phyloP scores from a whole-genome alignment of 2,797 vertebrate species.

The Antrozous pallidus region DNA sequence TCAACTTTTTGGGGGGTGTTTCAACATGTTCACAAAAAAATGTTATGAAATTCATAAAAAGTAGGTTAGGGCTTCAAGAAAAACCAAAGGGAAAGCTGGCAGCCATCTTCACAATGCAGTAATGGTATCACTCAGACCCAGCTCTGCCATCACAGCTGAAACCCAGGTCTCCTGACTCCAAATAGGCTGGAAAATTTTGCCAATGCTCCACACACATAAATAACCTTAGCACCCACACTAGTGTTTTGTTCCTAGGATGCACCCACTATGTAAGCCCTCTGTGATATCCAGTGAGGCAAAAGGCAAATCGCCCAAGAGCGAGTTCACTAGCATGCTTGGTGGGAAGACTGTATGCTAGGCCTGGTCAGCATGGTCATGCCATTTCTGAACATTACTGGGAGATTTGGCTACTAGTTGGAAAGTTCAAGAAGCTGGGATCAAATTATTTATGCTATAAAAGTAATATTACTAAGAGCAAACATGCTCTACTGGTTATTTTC shows the following conservation, averaged over 20 bases:
- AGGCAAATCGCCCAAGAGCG: not conserved
- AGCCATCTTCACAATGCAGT: not conserved
- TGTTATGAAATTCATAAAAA: not conserved
- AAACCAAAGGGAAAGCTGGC: not conserved
- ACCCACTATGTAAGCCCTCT: not conserved
- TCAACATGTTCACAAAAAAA: not conserved
- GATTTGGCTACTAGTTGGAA: not conserved
- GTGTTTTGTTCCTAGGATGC: not conserved
- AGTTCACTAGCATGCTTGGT: not conserved
- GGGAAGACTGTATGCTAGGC: rapidly evolving
- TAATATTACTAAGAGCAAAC: not conserved
- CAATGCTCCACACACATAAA: not conserved
- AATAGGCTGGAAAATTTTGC: not conserved
- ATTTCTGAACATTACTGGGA: not conserved
- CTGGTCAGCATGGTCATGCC: not conserved
- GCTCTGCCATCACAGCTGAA: not conserved
- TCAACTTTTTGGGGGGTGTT: not conserved
- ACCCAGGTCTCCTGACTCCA: not conserved
- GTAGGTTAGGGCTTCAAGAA: not conserved
- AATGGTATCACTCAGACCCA: not conserved
- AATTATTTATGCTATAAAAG: not conserved
- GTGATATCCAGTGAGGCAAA: not conserved
- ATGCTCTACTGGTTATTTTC: not conserved
- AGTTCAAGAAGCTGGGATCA: not conserved
- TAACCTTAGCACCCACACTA: not conserved